Evolutionary conservation across 1,140 invertebrate genomes (phyloP).

Genomic region (Eriocheir sinensis): DNA sequence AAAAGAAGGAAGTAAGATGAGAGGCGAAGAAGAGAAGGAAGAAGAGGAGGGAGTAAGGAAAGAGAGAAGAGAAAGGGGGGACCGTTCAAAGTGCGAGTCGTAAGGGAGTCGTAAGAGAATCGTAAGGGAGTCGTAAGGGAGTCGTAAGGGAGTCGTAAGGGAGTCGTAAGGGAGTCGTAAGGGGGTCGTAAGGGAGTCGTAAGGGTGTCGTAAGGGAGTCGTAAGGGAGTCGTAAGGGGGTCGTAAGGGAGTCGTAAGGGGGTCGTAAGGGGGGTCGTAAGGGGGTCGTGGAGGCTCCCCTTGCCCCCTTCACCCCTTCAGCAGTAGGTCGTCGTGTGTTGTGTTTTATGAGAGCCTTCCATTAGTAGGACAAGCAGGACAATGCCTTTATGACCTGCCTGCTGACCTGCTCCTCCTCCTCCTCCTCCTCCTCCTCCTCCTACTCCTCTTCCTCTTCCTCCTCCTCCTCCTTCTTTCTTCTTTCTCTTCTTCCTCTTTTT

Average conservation of each 20-base stretch:
- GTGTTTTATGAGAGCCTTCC: constrained; percentile 71
- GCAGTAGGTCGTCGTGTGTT: constrained; percentile 60
- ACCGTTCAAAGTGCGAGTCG: neutral
- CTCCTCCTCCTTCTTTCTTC: neutral
- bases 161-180: neutral
- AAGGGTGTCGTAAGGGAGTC: too few relatives aligned
- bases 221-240: too few relatives aligned
- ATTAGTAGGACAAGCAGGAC: constrained; percentile 72
- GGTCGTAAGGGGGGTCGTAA: neutral
- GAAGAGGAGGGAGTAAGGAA: neutral
- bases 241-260: neutral
- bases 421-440: neutral
- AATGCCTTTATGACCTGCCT: constrained; percentile 67
- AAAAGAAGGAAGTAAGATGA: neutral
- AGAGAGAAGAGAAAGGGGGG: neutral
- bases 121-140: neutral
- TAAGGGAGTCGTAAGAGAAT: neutral
- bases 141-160: too few relatives aligned
- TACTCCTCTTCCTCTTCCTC: too few relatives aligned
- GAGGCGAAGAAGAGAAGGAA: neutral
- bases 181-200: neutral
- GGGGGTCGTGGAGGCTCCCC: neutral
- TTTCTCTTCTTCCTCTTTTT: neutral
- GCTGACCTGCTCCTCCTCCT: too few relatives aligned
- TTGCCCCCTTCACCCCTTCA: neutral